Evolutionary conservation across 2,797 vertebrate genomes (phyloP), one percentile per base, ranked within the genome.

Genomic region (Falco columbarius): DNA sequence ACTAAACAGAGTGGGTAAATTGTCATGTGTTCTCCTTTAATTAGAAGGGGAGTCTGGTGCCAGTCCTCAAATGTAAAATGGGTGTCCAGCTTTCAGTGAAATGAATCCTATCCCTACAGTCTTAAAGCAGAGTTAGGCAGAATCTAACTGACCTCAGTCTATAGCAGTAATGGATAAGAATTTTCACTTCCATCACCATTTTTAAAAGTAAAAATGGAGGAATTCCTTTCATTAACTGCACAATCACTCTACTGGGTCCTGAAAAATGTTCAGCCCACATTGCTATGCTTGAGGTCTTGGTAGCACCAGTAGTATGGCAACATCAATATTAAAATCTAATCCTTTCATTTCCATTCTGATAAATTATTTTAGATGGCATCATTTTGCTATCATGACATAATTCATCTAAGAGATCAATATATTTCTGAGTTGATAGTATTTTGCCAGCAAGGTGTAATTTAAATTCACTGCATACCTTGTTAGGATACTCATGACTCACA

Each of bases 391-490:
- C 36, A 61, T 52, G 12, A 63, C 30, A 77, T 38, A 91, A 72
- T 66, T 79, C 2, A 79, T 51, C 36, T 54, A 75, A 81, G 4
- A 7, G 10, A 38, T 68, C 34, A 70, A 14, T 75, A 16, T 80
- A 63, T 82, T 76, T 97, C 71, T 67, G 83, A 85, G 49, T 34
- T 54, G 2, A 47, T 75, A 88, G 70, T 11, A 58, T 59, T 89
- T 92, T 96, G 42, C 30, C 34, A 84, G 40, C 8, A 71, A 93
- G n/a, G 9, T 79, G n/a, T 40, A 88, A 63, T 92, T 93, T 86
- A 86, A 94, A 72, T 94, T 91, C 62, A 54, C 29, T 68, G 26
- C 22, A 56, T 86, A 91, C 20, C 42, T 91, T 75, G 42, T 86
- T 81, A 79, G 38, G 12, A 72, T 66, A 81, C 27, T 81, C 52